Percentiles rank a stretch among this genome's conserved stretches.
These are phyloP conservation scores for Pampus argenteus DNA, from an alignment of 2,797 vertebrate genomes.

Conservation along the genomic window DNA sequence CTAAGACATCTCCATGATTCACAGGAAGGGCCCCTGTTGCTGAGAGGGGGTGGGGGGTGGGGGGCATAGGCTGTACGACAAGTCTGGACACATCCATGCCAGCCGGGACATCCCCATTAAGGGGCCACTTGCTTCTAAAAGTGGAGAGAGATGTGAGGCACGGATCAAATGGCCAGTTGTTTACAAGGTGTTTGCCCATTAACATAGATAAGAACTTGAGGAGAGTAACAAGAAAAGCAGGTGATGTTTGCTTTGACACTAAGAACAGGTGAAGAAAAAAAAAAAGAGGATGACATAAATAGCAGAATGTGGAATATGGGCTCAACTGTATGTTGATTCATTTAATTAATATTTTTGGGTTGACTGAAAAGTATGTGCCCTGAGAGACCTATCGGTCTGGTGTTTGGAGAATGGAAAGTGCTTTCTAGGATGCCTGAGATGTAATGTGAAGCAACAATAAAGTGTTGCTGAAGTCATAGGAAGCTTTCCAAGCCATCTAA, in stretches of 20 bases:
- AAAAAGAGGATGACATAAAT: neutral
- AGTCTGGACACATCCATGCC: conserved; percentile 77
- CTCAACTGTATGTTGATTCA: neutral
- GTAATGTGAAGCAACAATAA: conserved; percentile 9
- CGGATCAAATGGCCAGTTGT: conserved; percentile 78
- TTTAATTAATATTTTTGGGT: neutral
- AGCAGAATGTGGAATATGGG: neutral
- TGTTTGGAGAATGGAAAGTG: neutral
- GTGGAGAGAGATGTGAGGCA: conserved; percentile 60
- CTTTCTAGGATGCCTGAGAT: neutral
- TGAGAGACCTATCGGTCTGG: neutral
- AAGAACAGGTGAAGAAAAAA: conserved; percentile 39
- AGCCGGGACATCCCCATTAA: conserved; percentile 76
- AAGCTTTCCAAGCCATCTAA: neutral
- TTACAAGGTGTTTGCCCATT: conserved; percentile 77
- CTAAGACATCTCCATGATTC: conserved; percentile 70
- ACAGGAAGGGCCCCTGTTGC: conserved; percentile 60
- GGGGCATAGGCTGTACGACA: conserved; percentile 55
- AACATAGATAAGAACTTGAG: conserved; percentile 67
- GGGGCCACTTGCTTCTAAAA: conserved; percentile 78
- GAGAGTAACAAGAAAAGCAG: conserved; percentile 51
- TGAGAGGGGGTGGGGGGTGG: conserved; percentile 12
- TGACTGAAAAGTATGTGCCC: neutral
- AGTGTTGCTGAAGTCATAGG: conserved; percentile 6
- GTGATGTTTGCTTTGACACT: conserved; percentile 62